Conservation (phyloP, 2,797 vertebrate genomes). For the Cacajao melanocephalus region DNA sequence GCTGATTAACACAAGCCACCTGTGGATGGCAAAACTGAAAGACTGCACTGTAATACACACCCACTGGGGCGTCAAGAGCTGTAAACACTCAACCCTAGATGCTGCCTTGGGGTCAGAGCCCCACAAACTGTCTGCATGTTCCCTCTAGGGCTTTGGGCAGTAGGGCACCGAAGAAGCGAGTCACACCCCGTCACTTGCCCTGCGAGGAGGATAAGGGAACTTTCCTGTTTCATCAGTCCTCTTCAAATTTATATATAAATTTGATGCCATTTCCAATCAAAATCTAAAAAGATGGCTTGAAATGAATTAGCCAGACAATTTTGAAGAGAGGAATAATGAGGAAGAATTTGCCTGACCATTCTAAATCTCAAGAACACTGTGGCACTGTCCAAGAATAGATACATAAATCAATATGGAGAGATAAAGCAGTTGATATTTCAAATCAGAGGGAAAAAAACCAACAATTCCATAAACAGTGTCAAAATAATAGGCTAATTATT, state of each 20-base stretch:
- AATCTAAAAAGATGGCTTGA: neutral
- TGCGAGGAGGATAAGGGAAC: neutral
- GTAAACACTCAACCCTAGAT: neutral
- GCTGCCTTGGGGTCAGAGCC: too few species aligned
- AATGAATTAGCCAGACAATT: neutral
- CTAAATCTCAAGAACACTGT: neutral
- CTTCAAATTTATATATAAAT: neutral
- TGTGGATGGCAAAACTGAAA: neutral
- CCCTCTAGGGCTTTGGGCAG: neutral
- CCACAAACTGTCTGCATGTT: neutral
- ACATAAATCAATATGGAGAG: neutral
- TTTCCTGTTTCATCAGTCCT: neutral
- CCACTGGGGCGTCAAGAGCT: neutral
- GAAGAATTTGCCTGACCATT: neutral
- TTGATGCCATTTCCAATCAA: neutral
- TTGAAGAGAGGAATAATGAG: neutral
- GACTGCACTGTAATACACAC: neutral
- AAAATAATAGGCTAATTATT: neutral
- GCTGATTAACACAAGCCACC: neutral
- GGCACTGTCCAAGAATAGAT: neutral
- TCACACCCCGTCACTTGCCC: fast-evolving
- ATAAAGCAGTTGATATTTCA: neutral
- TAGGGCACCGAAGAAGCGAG: neutral
- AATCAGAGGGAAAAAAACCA: neutral
- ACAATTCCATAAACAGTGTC: neutral